Base-by-base conservation (phyloP, 2,797 vertebrate genomes). In the Brachymystax lenok region DNA sequence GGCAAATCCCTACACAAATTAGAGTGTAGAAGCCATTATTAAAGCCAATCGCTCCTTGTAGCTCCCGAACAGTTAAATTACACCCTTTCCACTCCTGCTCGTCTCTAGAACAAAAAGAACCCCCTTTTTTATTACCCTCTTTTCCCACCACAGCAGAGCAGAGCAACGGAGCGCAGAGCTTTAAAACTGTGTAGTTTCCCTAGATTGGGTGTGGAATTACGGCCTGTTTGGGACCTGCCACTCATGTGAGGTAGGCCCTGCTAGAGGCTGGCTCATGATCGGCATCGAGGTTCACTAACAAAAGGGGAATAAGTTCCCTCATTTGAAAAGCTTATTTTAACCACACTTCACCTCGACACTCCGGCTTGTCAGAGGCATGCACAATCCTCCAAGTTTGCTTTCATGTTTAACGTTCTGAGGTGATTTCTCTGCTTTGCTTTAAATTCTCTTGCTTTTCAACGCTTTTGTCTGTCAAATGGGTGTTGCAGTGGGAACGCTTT, bases 1-100 rank as follows among this genome's bases (percentile, higher is more conserved):
- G 77, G 79, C 80, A 90, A 91, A 92, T 91, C 84, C 85, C 88
- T 54, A 71, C 81, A 80, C 87, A 92, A 91, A 93, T 92, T 91
- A 90, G 74, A 90, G 77, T 74, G 82, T 80, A 80, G 84, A 85
- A 86, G 86, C 83, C 85, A 83, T 93, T 90, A 92, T 91, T 91
- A 89, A 85, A 92, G 81, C 71, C 85, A 80, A 79, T 85, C 86
- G 78, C 74, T 76, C 74, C 74, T 78, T 80, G 75, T 75, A 78
- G 78, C 80, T 89, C 85, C 83, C 82, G 2, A 87, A 84, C 86
- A 88, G 87, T 87, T 90, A 84, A 87, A 90, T 90, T 91, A 88
- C 84, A 85, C 85, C 81, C 77, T 77, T 81, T 84, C 73, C 83
- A 75, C 74, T 81, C 74, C 69, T 78, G 74, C 72, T 79, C 74